Conservation (phyloP, 2,888 invertebrate genomes). For the Lapara coniferarum region DNA sequence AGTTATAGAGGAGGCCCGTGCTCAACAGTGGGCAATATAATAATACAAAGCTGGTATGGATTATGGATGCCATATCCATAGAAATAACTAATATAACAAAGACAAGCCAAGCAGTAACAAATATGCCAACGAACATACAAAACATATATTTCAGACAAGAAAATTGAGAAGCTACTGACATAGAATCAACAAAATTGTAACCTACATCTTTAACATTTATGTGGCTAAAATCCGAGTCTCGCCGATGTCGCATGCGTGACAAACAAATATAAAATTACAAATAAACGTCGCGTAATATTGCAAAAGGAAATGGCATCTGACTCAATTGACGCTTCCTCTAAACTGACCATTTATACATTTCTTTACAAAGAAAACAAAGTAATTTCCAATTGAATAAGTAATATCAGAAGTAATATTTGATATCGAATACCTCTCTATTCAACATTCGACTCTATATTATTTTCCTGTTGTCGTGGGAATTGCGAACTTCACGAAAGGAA, state of each 20-base stretch:
- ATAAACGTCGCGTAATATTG: constrained; percentile 13
- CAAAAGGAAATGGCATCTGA: constrained; percentile 39
- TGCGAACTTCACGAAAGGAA: constrained; percentile 45
- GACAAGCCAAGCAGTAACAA: too few species aligned
- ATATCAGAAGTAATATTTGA: constrained; percentile 51
- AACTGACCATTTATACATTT: constrained; percentile 43
- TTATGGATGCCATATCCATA: too few species aligned
- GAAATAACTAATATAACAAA: too few species aligned
- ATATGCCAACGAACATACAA: too few species aligned
- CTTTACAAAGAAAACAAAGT: constrained; percentile 51
- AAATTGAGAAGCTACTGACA: too few species aligned
- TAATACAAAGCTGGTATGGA: too few species aligned
- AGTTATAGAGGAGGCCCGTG: too few species aligned
- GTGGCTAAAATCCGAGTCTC: neutral
- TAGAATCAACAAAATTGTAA: neutral
- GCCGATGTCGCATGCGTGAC: constrained; percentile 1
- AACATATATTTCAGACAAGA: too few species aligned
- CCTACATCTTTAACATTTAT: too few species aligned
- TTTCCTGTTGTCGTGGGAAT: constrained; percentile 50
- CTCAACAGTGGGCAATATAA: too few species aligned
- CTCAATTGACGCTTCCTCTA: constrained; percentile 41
- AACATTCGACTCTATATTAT: constrained; percentile 46
- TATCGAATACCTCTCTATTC: constrained; percentile 47
- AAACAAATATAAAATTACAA: constrained; percentile 13
- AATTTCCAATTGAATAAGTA: constrained; percentile 51